Percentiles rank a stretch among this genome's conserved stretches.
Conservation (phyloP, 2,113 vertebrate species). For the Campylomormyrus tamandua region DNA sequence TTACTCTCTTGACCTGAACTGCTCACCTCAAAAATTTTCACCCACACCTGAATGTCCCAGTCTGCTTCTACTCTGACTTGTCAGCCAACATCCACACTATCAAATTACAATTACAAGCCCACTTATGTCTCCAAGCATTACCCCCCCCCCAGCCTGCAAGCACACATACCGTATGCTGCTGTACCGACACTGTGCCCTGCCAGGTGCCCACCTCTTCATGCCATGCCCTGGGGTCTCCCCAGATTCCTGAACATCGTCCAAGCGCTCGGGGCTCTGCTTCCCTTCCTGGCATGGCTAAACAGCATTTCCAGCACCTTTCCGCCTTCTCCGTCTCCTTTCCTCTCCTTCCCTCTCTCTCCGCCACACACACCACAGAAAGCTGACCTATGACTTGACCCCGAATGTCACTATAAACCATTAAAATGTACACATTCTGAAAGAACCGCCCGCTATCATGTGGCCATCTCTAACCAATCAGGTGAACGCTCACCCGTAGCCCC, state of each 20-base stretch:
- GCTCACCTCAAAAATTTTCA: not conserved
- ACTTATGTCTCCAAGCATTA: not conserved
- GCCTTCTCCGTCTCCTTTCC: not conserved
- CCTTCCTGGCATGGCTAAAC: not conserved
- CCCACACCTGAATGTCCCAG: not conserved
- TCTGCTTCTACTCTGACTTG: not conserved
- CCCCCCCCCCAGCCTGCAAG: not conserved
- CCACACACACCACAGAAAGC: not conserved
- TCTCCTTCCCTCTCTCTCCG: not conserved
- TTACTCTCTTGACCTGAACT: not conserved
- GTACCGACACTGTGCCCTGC: not conserved
- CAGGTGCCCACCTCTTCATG: not conserved
- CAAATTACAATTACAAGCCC: not conserved
- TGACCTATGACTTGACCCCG: not conserved
- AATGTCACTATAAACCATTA: constrained; percentile 6
- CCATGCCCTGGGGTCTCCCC: not conserved
- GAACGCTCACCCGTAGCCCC: not conserved
- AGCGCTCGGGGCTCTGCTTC: not conserved
- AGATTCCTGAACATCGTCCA: not conserved
- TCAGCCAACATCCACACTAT: not conserved
- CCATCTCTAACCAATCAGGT: not conserved
- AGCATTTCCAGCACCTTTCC: not conserved
- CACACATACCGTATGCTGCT: not conserved
- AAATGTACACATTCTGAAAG: not conserved
- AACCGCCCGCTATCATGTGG: not conserved